Evolutionary conservation across 2,888 invertebrate species (phyloP).

Genomic region (Sarcophaga subvicina): DNA sequence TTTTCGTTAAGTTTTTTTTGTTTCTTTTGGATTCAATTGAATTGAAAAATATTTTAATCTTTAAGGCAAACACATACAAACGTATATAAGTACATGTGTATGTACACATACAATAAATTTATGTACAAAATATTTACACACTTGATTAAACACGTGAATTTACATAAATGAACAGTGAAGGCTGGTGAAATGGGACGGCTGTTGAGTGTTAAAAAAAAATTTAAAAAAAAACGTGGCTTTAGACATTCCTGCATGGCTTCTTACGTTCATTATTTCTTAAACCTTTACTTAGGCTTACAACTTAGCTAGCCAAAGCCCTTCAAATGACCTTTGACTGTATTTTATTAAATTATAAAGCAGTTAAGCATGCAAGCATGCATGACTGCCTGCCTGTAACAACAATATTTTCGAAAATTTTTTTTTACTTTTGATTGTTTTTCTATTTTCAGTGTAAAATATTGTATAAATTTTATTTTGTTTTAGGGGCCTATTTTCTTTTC

Average conservation of each 20-base stretch:
- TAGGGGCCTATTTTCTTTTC: neutral
- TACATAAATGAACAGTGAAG: neutral
- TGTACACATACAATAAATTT: slow-evolving; percentile 15
- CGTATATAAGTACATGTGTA: slow-evolving; percentile 36
- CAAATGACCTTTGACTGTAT: too few relatives aligned
- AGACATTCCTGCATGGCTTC: slow-evolving; percentile 1
- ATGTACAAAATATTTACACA: slow-evolving; percentile 10
- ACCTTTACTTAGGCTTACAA: too few relatives aligned
- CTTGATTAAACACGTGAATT: slow-evolving; percentile 54
- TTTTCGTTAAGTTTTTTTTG: neutral
- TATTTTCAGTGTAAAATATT: neutral
- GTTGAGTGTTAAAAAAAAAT: too few relatives aligned
- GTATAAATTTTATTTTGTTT: neutral
- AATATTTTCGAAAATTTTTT: neutral
- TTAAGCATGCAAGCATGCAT: slow-evolving; percentile 36
- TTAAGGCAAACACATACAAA: slow-evolving; percentile 48
- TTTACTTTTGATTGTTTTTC: too few relatives aligned
- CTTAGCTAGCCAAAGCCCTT: too few relatives aligned
- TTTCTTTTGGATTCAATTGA: slow-evolving; percentile 3
- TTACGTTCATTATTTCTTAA: too few relatives aligned
- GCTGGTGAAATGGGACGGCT: neutral
- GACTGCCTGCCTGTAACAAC: slow-evolving; percentile 22
- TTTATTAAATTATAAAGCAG: slow-evolving; percentile 6
- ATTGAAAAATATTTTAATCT: slow-evolving; percentile 59
- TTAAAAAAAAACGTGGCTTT: too few relatives aligned